A percentile compares a stretch with the other conserved stretches of the same genome.
Conservation (phyloP, 2,797 vertebrate species). For the Sphenopsis melanotis region DNA sequence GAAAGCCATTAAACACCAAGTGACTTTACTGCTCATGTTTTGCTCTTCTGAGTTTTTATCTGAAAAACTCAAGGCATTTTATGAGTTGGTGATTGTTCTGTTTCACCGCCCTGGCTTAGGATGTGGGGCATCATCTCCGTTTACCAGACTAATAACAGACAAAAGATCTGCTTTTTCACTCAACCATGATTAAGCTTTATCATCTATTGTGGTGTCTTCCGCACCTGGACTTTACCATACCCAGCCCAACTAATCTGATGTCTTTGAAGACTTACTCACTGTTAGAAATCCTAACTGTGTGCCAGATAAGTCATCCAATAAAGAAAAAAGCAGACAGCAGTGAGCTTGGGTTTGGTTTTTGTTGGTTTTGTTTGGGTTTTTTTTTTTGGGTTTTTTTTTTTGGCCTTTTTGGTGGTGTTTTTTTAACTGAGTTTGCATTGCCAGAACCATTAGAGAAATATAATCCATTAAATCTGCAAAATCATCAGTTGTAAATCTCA, state of each 20-base stretch:
- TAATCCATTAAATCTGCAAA: slow-evolving; percentile 52
- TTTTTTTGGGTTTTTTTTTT: background rate
- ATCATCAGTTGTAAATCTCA: slow-evolving; percentile 51
- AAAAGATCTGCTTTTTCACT: background rate
- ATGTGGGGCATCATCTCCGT: background rate
- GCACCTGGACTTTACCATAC: background rate
- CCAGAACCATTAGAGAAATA: slow-evolving; percentile 44
- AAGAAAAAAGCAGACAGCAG: slow-evolving; percentile 1
- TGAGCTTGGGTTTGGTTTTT: background rate
- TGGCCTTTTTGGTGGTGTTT: background rate
- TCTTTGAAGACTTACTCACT: background rate
- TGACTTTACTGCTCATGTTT: slow-evolving; percentile 3
- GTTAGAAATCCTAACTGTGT: background rate
- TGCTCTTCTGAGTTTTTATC: background rate
- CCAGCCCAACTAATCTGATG: background rate
- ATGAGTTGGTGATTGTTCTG: background rate
- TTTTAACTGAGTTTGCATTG: slow-evolving; percentile 13
- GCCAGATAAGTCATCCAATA: slow-evolving; percentile 1
- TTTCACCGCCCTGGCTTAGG: background rate
- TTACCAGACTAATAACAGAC: background rate
- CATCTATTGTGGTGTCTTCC: background rate
- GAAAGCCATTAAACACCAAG: slow-evolving; percentile 13
- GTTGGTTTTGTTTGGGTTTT: background rate
- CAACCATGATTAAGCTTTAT: background rate
- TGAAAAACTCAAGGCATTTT: background rate